These are phyloP conservation scores for Nemotelus pantherinus DNA, from an alignment of 2,888 invertebrate species.

Conservation along the genomic window DNA sequence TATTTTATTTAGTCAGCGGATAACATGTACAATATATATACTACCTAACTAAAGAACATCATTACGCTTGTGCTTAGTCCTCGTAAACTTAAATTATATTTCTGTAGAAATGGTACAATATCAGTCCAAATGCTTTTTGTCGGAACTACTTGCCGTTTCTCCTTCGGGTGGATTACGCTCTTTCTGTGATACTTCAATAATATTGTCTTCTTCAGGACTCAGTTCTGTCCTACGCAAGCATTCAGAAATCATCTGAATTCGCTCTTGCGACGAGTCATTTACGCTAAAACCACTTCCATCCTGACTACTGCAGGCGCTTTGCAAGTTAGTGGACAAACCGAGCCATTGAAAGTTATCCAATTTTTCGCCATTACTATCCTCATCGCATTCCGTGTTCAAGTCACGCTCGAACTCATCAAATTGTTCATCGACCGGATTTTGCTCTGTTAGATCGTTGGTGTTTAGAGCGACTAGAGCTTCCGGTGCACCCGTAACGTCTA, in stretches of 20 bases:
- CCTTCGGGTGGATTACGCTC: conserved; percentile 44
- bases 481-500: conserved; percentile 68
- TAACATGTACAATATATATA: too few species aligned
- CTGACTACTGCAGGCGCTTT: conserved; percentile 21
- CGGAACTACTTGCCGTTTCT: conserved; percentile 28
- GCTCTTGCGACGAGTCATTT: conserved; percentile 43
- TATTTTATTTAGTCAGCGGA: too few species aligned
- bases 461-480: conserved; percentile 66
- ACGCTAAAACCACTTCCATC: neutral
- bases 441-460: conserved; percentile 66
- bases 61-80: too few species aligned
- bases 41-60: too few species aligned
- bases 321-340: neutral
- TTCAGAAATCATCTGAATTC: conserved; percentile 48
- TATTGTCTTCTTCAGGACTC: conserved; percentile 15
- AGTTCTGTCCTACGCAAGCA: conserved; percentile 44
- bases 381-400: conserved; percentile 64
- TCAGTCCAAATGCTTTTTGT: conserved; percentile 33
- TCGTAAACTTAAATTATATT: neutral
- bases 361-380: conserved; percentile 41
- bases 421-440: conserved; percentile 60
- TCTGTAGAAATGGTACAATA: neutral
- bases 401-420: conserved; percentile 69
- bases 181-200: neutral
- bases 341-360: conserved; percentile 47